A percentile compares a stretch with the other conserved stretches of the same genome.
Evolutionary conservation across 2,113 vertebrate species (phyloP).

Genomic region (Chiloscyllium plagiosum): DNA sequence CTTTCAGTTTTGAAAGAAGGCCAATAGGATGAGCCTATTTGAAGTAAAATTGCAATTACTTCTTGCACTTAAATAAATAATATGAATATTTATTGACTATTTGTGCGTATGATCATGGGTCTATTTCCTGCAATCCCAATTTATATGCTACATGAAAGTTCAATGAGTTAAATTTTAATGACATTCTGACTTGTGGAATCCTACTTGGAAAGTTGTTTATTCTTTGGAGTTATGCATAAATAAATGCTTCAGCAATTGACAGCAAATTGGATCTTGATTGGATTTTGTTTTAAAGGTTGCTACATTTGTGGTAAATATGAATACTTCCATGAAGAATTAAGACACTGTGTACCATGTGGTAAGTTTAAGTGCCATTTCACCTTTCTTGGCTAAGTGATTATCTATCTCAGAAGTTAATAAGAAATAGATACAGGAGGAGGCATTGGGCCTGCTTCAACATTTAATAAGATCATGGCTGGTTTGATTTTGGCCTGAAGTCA

Average conservation of each 20-base stretch:
- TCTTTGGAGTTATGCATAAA: not conserved
- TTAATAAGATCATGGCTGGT: not conserved
- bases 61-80: not conserved
- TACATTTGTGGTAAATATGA: conserved; percentile 63
- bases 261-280: not conserved
- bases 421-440: not conserved
- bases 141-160: not conserved
- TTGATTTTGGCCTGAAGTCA: not conserved
- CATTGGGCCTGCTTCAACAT: too few relatives aligned
- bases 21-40: not conserved
- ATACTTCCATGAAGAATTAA: conserved; percentile 53
- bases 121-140: not conserved
- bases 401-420: not conserved
- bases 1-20: not conserved
- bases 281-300: conserved; percentile 53
- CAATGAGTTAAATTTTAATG: not conserved
- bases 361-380: conserved; percentile 41
- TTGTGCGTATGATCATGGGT: too few relatives aligned
- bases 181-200: not conserved
- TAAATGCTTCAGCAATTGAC: not conserved
- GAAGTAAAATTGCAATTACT: not conserved
- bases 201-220: not conserved
- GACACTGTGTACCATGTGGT: conserved; percentile 56
- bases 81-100: not conserved
- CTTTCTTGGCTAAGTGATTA: not conserved